These are phyloP conservation scores for Catocala sponsa DNA, from an alignment of 2,888 invertebrate genomes.

Conservation along the genomic window DNA sequence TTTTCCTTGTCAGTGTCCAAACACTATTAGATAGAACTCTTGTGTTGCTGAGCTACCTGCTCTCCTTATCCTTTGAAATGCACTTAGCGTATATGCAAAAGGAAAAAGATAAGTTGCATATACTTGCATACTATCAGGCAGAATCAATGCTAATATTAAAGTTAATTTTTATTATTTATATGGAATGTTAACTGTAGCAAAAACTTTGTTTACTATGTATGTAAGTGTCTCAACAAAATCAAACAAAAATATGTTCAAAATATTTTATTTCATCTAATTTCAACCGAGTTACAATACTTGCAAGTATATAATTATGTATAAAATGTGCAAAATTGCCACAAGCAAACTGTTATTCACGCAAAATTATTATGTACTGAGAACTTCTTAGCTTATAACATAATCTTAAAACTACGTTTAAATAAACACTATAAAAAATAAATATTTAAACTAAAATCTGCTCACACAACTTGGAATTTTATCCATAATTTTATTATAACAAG, in stretches of 20 bases:
- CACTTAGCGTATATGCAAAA: no score
- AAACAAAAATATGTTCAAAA: constrained; percentile 33
- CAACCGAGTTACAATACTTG: constrained; percentile 32
- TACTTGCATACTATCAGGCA: no score
- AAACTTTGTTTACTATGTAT: no score
- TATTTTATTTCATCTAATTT: constrained; percentile 47
- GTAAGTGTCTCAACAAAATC: no score
- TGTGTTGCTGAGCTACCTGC: no score
- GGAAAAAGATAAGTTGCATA: no score
- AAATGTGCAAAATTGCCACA: constrained; percentile 53
- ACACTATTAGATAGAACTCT: no score
- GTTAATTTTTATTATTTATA: no score
- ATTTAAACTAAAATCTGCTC: constrained; percentile 35
- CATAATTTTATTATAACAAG: constrained; percentile 45
- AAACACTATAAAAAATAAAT: constrained; percentile 50
- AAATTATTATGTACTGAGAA: constrained; percentile 39
- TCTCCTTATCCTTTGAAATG: no score
- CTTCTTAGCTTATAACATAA: constrained; percentile 41
- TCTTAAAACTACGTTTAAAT: constrained; percentile 43
- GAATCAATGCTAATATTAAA: no score
- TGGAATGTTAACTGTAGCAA: no score
- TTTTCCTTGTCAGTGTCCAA: no score
- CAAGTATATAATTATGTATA: constrained; percentile 23
- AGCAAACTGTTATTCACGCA: constrained; percentile 36
- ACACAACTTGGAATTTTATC: constrained; percentile 41